These are phyloP conservation scores for Agapornis canus DNA, from an alignment of 2,797 vertebrate species.

Conservation along the genomic window DNA sequence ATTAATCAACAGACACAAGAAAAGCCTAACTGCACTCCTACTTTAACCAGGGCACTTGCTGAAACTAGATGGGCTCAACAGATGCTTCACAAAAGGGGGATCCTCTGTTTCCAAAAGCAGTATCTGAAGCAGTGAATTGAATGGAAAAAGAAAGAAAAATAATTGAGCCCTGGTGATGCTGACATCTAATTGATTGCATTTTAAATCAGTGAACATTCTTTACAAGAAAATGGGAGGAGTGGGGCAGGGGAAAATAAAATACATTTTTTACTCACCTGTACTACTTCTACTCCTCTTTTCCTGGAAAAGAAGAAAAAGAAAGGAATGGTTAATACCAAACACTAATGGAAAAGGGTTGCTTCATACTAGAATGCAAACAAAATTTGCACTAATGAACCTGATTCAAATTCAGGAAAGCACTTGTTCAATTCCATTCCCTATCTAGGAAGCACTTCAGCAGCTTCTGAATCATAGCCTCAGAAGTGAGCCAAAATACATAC, in stretches of 20 bases:
- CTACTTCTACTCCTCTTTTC: slow-evolving; percentile 97
- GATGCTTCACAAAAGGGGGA: background rate
- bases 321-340: slow-evolving; percentile 7
- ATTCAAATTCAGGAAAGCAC: slow-evolving; percentile 29
- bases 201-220: background rate
- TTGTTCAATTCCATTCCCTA: background rate
- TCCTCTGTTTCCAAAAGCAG: background rate
- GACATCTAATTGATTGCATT: background rate
- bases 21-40: background rate
- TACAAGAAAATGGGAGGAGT: background rate
- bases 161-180: background rate
- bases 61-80: background rate
- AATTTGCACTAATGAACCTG: background rate
- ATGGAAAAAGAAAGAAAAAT: background rate
- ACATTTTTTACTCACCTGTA: slow-evolving; percentile 87
- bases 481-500: background rate
- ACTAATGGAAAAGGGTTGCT: background rate
- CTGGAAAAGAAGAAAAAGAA: slow-evolving; percentile 77
- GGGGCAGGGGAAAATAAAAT: background rate
- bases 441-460: background rate
- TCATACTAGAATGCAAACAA: background rate
- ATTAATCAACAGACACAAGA: background rate
- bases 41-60: background rate
- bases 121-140: background rate
- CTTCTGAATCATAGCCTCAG: background rate